phyloP scores from a whole-genome alignment of 2,888 invertebrate species.

The Cactoblastis cactorum region DNA sequence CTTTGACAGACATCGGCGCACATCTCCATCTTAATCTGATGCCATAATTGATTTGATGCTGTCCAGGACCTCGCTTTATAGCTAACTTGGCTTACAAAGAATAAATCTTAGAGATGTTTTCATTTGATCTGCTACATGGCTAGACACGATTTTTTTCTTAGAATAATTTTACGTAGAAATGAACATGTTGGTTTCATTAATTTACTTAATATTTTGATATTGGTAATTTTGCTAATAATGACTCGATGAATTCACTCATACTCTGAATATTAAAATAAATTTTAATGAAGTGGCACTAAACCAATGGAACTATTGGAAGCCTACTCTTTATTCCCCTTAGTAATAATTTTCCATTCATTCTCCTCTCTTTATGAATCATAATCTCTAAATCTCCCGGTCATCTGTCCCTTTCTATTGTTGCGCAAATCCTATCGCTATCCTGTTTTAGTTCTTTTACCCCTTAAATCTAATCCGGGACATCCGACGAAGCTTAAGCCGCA shows the following conservation, averaged over 20 bases:
- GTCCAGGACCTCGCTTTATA: background rate
- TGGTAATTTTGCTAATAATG: no score
- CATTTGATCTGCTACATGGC: no score
- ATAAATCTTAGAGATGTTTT: background rate
- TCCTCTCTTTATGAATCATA: slow-evolving; percentile 76
- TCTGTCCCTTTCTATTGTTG: slow-evolving; percentile 50
- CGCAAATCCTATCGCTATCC: slow-evolving; percentile 43
- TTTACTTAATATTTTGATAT: background rate
- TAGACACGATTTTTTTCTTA: no score
- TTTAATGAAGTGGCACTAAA: background rate
- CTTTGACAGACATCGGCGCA: slow-evolving; percentile 50
- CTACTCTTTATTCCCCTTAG: slow-evolving; percentile 50
- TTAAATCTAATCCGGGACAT: slow-evolving; percentile 78
- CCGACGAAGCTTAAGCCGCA: slow-evolving; percentile 52
- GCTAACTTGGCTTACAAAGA: background rate
- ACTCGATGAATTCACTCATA: no score
- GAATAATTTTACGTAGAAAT: no score
- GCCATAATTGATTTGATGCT: slow-evolving; percentile 9
- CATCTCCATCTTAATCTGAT: slow-evolving; percentile 38
- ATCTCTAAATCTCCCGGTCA: slow-evolving; percentile 72
- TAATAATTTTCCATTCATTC: slow-evolving; percentile 77
- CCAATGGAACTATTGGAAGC: background rate
- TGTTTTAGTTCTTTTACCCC: slow-evolving; percentile 71
- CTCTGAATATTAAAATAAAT: background rate
- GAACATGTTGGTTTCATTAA: background rate